Evolutionary conservation across 2,113 vertebrate genomes (phyloP), one percentile per base, ranked within the genome.

Genomic region (Noctilio leporinus): DNA sequence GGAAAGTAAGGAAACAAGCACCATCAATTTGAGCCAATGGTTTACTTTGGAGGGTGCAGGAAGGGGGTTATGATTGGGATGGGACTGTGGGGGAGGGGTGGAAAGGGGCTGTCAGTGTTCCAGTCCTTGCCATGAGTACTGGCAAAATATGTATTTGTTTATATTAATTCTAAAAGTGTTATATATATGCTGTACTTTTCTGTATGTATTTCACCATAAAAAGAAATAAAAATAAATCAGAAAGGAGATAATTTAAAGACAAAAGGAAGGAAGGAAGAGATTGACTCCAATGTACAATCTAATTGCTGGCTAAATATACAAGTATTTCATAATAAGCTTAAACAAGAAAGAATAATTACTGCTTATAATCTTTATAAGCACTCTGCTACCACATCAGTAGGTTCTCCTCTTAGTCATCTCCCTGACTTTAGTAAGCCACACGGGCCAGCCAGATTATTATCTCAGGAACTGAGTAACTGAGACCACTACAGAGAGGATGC

Each of bases 141-240:
- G 17, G 82, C 1, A 1, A 57, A 64, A 67, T 45, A 0, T 7
- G 5, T n/a, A 10, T 75, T 77, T 43, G 20, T 45, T 85, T 55
- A 7, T 59, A 85, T 59, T 75, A 40, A 86, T 78, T 92, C 59
- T 91, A 24, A 81, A 77, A 81, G 22, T 22, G 19, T 12, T n/a
- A 51, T 35, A 38, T 7, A 78, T 24, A 16, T 51, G 35, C 26
- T 16, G 19, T 10, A 67, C 75, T 67, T 75, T 70, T 45, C 20
- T 85, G 19, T 73, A 3, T 73, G 26, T 76, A 91, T 59, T 69
- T 93, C 30, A 86, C 8, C 19, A 57, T 40, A 35, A 89, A 91
- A 78, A 75, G 33, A 28, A 62, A 28, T 49, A 80, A 83, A 65
- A 91, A 33, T 59, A 35, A 83, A 86, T 93, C n/a, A 65, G 11